phyloP scores from a whole-genome alignment of 2,797 vertebrate genomes.

The Channallabes apus region DNA sequence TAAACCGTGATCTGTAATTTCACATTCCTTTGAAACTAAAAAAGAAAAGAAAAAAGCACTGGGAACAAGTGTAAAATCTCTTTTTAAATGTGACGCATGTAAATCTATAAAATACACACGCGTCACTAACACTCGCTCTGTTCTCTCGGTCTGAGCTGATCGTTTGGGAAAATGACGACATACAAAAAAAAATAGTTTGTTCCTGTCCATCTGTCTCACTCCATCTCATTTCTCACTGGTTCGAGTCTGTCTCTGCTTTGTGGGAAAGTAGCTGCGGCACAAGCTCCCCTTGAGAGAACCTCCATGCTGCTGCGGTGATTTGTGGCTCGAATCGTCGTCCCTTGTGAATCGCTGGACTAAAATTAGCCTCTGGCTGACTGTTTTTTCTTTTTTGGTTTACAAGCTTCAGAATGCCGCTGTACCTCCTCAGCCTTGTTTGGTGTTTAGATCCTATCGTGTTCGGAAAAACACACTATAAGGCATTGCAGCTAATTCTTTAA shows the following conservation, averaged over 20 bases:
- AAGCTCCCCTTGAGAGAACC: slow-evolving; percentile 69
- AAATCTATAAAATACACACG: background rate
- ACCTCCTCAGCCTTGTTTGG: slow-evolving; percentile 65
- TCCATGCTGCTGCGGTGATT: slow-evolving; percentile 64
- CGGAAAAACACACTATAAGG: slow-evolving; percentile 62
- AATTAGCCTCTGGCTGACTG: slow-evolving; percentile 63
- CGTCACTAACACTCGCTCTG: background rate
- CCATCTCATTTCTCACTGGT: slow-evolving; percentile 1
- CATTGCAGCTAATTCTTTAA: slow-evolving; percentile 45
- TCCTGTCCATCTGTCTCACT: slow-evolving; percentile 1
- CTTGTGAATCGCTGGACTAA: slow-evolving; percentile 72
- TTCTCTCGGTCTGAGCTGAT: background rate
- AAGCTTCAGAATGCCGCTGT: slow-evolving; percentile 58
- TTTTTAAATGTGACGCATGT: background rate
- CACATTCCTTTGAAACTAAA: background rate
- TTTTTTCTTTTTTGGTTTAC: slow-evolving; percentile 53
- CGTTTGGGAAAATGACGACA: background rate
- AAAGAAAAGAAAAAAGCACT: background rate
- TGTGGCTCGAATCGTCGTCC: slow-evolving; percentile 66
- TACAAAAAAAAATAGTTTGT: background rate
- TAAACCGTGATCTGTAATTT: too few relatives aligned
- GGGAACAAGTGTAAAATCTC: background rate
- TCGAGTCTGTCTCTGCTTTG: slow-evolving; percentile 47
- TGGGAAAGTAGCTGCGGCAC: slow-evolving; percentile 67
- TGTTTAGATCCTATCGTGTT: slow-evolving; percentile 46